These are phyloP conservation scores for Eretmochelys imbricata DNA, from an alignment of 2,113 vertebrate genomes.

Conservation along the genomic window DNA sequence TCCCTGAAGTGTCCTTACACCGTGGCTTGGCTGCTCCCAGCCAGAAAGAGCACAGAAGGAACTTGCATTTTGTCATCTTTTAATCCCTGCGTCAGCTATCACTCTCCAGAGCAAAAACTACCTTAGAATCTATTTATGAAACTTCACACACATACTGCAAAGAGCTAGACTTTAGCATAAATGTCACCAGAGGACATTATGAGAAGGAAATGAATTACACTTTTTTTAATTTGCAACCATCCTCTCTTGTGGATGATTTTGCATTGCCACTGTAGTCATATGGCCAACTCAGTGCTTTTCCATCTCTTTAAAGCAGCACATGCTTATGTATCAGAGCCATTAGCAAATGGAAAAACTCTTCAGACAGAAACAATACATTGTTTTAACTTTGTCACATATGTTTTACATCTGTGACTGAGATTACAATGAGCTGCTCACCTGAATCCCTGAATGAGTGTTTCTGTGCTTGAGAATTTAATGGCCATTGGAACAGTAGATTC, in stretches of 20 bases:
- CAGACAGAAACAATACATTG: not conserved
- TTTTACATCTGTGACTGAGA: not conserved
- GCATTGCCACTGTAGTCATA: not conserved
- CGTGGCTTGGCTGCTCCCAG: not conserved
- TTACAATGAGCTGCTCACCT: not conserved
- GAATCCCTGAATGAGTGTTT: not conserved
- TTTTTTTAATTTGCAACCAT: slow-evolving; percentile 49
- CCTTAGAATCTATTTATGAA: not conserved
- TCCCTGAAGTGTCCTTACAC: not conserved
- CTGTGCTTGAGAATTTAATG: not conserved
- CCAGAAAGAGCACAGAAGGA: not conserved
- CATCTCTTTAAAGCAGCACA: not conserved
- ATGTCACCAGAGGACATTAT: slow-evolving; percentile 20
- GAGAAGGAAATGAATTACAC: slow-evolving; percentile 27
- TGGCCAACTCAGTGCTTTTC: not conserved
- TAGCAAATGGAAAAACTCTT: slow-evolving; percentile 21
- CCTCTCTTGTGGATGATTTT: not conserved
- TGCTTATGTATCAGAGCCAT: not conserved
- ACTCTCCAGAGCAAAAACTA: not conserved
- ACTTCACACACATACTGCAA: slow-evolving; percentile 17
- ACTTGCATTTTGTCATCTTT: slow-evolving; percentile 12
- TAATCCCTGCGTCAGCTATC: not conserved
- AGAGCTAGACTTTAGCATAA: slow-evolving; percentile 8
- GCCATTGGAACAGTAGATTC: not conserved
- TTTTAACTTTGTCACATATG: not conserved